A percentile compares a stretch with the other conserved stretches of the same genome.
phyloP scores from a whole-genome alignment of 30 jellyfish, hydroid and myxozoan species.

The Aurelia aurita complex sp. Pacific region DNA sequence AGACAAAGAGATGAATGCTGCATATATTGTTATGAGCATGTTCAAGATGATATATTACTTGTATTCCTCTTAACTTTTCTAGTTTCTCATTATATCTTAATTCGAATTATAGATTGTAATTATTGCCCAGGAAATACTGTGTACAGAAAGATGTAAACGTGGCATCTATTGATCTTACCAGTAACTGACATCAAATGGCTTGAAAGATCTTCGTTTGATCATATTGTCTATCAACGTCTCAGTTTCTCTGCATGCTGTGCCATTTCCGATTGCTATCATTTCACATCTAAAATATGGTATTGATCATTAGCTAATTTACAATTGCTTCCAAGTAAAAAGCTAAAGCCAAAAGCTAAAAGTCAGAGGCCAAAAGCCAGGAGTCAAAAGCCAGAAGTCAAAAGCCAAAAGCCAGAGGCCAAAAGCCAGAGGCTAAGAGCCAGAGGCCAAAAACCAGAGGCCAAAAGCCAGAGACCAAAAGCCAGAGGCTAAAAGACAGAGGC shows the following conservation, averaged over 20 bases:
- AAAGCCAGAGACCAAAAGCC: not conserved
- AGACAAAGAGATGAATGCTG: too few species aligned
- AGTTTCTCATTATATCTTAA: too few species aligned
- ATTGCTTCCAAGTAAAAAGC: too few species aligned
- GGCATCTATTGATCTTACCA: slow-evolving; percentile 18
- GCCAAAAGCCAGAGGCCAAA: not conserved
- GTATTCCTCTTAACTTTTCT: too few species aligned
- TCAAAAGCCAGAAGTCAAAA: too few species aligned
- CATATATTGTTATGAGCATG: too few species aligned
- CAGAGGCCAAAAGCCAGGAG: not conserved
- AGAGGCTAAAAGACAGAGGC: not conserved
- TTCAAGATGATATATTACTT: too few species aligned
- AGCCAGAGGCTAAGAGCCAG: not conserved
- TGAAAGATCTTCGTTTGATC: slow-evolving; percentile 35
- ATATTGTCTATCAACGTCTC: slow-evolving; percentile 63
- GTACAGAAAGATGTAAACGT: too few species aligned
- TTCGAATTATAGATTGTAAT: too few species aligned
- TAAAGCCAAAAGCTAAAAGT: not conserved
- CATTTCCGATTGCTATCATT: slow-evolving; percentile 85
- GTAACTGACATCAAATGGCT: slow-evolving; percentile 22
- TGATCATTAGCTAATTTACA: too few species aligned
- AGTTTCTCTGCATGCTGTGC: slow-evolving; percentile 92
- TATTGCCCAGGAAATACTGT: too few species aligned
- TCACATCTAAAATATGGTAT: slow-evolving; percentile 47
- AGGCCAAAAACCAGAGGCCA: too few species aligned